Evolutionary conservation across 2,113 vertebrate species (phyloP), one percentile per base, ranked within the genome.

Genomic region (Neoarius graeffei): DNA sequence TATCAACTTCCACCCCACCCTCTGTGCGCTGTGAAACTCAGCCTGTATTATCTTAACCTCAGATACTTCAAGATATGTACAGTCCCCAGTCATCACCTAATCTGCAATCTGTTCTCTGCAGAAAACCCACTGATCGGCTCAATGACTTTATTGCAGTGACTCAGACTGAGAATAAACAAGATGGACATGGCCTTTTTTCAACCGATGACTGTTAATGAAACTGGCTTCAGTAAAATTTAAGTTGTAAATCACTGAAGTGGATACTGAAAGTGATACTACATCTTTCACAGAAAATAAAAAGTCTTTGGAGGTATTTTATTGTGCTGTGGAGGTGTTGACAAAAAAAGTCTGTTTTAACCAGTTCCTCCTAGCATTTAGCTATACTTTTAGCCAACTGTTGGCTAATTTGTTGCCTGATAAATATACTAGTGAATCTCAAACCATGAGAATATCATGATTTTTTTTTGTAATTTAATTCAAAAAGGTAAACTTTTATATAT

Each of bases 211-310:
- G 30, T 52, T 52, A 8, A 52, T 86, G 85, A 86, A 80, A 80
- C 74, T 35, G 48, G n/a, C 48, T 50, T 25, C 48, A 60, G 84
- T 50, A 85, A 85, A 85, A 57, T 54, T 7, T 64, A 80, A 71
- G 60, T 14, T 67, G 60, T 30, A 5, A 27, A 56, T 27, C 15
- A 0, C 59, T 64, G 73, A 86, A 86, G 62, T 77, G 84, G 73
- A 64, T 79, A 86, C 42, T 1, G 60, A 67, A 86, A 80, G 84
- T 74, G 84, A 74, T 74, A 74, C 84, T 74, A 73, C 69, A 15
- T 42, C 20, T 74, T 85, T 42, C 35, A 62, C 66, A 67, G 76
- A 77, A 86, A 76, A 20, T 17, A 42, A 42, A 42, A 60, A 48
- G 13, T 10, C 56, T 50, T n/a, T 48, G 14, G 0, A 1, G 20